phyloP scores from a whole-genome alignment of 2,888 invertebrate genomes.

The Leptinotarsa rubiginosa region DNA sequence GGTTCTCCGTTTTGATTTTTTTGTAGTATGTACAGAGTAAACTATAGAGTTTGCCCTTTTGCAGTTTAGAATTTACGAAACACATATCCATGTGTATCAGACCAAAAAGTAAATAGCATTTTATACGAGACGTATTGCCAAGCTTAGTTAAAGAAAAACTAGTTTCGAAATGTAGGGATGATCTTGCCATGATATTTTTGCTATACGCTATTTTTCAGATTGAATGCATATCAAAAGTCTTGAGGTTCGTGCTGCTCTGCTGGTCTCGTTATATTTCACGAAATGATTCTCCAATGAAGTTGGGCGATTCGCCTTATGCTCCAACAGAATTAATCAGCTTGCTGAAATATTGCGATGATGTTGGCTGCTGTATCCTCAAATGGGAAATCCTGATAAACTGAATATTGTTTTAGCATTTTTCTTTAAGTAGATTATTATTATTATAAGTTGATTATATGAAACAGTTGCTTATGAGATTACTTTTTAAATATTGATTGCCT shows the following conservation, averaged over 20 bases:
- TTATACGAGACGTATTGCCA: slow-evolving; percentile 59
- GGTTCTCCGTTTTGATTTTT: slow-evolving; percentile 38
- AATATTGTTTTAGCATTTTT: slow-evolving; percentile 23
- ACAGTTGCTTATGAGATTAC: slow-evolving; percentile 50
- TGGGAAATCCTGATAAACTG: background rate
- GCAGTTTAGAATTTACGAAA: slow-evolving; percentile 47
- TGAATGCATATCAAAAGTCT: slow-evolving; percentile 55
- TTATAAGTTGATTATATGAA: slow-evolving; percentile 25
- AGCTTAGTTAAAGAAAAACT: slow-evolving; percentile 55
- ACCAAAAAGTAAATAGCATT: slow-evolving; percentile 53
- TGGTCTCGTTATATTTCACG: background rate
- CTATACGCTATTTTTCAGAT: slow-evolving; percentile 53
- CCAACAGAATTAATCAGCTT: background rate
- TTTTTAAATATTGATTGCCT: slow-evolving; percentile 48
- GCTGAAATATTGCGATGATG: background rate
- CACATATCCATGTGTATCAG: slow-evolving; percentile 59
- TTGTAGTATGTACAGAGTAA: slow-evolving; percentile 3
- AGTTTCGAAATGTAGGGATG: slow-evolving; percentile 44
- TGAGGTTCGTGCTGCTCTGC: background rate
- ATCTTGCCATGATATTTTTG: slow-evolving; percentile 55
- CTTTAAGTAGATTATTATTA: background rate
- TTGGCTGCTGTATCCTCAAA: background rate
- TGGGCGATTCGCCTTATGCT: background rate
- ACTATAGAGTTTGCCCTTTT: slow-evolving; percentile 8
- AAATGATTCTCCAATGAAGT: background rate